These are phyloP conservation scores for Acropternis orthonyx DNA, from an alignment of 2,797 vertebrate species.

Conservation along the genomic window DNA sequence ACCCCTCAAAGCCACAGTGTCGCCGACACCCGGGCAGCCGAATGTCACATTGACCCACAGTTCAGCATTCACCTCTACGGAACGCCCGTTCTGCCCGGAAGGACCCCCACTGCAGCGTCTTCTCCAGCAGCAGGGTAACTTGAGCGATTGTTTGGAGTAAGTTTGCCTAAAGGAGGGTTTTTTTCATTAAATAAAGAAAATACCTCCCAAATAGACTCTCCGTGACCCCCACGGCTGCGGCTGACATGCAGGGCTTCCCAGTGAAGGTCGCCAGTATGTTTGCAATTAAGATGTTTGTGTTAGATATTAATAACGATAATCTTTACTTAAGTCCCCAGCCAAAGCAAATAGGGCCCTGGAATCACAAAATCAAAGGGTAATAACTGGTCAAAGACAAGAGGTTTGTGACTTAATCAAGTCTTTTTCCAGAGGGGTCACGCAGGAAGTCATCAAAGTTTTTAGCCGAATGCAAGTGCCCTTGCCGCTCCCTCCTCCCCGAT, in stretches of 20 bases:
- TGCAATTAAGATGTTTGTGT: conserved; percentile 74
- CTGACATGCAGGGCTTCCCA: conserved; percentile 47
- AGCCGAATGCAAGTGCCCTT: background rate
- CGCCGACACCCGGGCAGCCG: too few species aligned
- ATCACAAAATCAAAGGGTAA: conserved; percentile 61
- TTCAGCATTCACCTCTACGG: background rate
- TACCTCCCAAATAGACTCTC: conserved; percentile 63
- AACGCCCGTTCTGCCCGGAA: background rate
- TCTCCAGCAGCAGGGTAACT: conserved; percentile 45
- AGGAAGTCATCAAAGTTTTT: background rate
- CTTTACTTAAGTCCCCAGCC: conserved; percentile 60
- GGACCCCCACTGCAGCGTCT: background rate
- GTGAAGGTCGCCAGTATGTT: conserved; percentile 60
- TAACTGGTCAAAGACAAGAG: conserved; percentile 57
- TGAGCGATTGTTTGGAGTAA: conserved; percentile 64
- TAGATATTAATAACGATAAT: conserved; percentile 76
- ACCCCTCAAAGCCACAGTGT: background rate
- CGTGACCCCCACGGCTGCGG: conserved; percentile 49
- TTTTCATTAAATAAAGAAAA: conserved; percentile 74
- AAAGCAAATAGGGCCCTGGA: conserved; percentile 66
- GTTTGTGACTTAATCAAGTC: conserved; percentile 40
- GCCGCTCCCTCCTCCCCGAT: background rate
- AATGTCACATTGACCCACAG: background rate
- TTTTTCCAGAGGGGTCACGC: conserved; percentile 21
- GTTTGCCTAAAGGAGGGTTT: conserved; percentile 22